Conservation (phyloP, 2,113 vertebrate species). For the Dipodomys merriami region DNA sequence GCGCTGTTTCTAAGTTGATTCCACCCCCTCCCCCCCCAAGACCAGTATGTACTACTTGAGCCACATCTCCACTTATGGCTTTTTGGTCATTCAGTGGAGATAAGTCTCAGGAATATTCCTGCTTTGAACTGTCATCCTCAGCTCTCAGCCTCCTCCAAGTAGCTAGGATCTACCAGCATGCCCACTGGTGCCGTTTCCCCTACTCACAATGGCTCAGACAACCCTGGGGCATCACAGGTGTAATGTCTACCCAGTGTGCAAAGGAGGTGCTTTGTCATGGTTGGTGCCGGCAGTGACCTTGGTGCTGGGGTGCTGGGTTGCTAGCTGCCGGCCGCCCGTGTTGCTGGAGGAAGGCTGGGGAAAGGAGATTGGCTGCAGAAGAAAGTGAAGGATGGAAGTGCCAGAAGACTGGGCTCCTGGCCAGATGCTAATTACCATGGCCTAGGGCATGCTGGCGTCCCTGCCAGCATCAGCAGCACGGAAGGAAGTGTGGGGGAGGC, state of each 20-base stretch:
- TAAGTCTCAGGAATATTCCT: no score
- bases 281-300: slow-evolving; percentile 56
- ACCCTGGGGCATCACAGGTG: not conserved
- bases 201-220: not conserved
- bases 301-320: not conserved
- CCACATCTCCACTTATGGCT: no score
- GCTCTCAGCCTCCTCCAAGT: no score
- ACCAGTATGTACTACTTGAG: no score
- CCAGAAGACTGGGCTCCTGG: slow-evolving; percentile 63
- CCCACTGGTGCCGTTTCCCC: no score
- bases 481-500: not conserved
- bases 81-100: no score
- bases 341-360: slow-evolving; percentile 32
- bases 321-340: not conserved
- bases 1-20: no score
- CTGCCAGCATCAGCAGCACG: not conserved
- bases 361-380: slow-evolving; percentile 56
- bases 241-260: not conserved
- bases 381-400: slow-evolving; percentile 49
- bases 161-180: no score
- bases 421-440: slow-evolving; percentile 64
- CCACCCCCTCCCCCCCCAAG: no score
- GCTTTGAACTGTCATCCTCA: no score
- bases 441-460: not conserved
- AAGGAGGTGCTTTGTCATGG: slow-evolving; percentile 20